Evolutionary conservation across 1,140 invertebrate species (phyloP), one percentile per base, ranked within the genome.

Genomic region (Hycleus cichorii): DNA sequence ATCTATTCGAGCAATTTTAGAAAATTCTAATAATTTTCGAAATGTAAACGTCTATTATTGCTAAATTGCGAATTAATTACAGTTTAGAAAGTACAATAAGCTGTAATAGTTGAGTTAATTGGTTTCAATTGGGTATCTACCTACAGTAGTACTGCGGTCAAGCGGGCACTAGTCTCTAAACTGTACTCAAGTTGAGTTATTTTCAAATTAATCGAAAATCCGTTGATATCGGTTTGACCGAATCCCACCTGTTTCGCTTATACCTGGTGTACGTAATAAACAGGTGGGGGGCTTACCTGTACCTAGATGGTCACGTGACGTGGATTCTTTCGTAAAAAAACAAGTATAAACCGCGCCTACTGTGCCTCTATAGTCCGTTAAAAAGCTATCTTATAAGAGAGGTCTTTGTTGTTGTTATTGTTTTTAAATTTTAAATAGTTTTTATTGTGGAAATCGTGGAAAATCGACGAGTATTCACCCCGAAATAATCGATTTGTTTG

Each of bases 171-270:
- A 18, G 18, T 18, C 18, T 18, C 18, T 32, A 2, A 32, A 32
- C 32, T 32, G 7, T 49, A 18, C 18, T 18, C 18, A 18, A 18
- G 18, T 32, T 47, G 40, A 42, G 40, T 51, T 24, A 42, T 24
- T 51, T 42, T 42, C 40, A 39, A 52, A 52, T 43, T 27, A 52
- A 39, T 39, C 42, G 24, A 40, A 25, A 45, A 52, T 42, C 48
- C 42, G 49, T 48, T 42, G 49, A 5, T 32, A 32, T 5, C 4
- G 32, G 4, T 32, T 32, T 32, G 7, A 43, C 40, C 58, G 47
- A 47, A 59, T 54, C 63, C 25, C 63, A 64, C 63, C 63, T 64
- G 63, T 61, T 57, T 47, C 32, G 32, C 7, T 32, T 32, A 18
- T 58, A 61, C 63, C 56, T 59, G 59, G 32, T 32, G 32, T 32